Base-by-base conservation (phyloP, 1,140 invertebrate species). In the Platyscapa corneri region DNA sequence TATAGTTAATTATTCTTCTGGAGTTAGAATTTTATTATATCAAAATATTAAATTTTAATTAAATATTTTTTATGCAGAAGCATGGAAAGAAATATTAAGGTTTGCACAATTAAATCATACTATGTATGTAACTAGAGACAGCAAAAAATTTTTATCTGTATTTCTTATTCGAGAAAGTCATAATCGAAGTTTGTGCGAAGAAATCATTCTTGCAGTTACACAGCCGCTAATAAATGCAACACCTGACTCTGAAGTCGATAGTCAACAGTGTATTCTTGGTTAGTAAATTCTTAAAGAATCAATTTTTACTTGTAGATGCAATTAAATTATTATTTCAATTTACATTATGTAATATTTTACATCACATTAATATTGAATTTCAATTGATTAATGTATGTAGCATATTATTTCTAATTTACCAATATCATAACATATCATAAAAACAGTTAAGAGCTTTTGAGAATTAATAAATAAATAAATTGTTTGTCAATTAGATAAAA, bases 91-190 rank as follows among this genome's bases (percentile, higher is more conserved):
- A 76, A 91, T 95, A 8, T 90, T 96, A 5, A 92, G 93, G 70
- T 94, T 94, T 82, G 94, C 93, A 79, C 94, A 95, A 81, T 89
- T 92, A 75, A 94, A 95, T 91, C 94, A 95, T 60, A 96, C 95
- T 14, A 88, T 96, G 86, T 96, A 96, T 86, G 94, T 96, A n/a
- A 94, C 94, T 0, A 92, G 94, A 32, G 94, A 95, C 86, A 94
- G 94, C 14, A 93, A 94, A 53, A 92, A 93, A 46, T 94, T 95
- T 86, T 89, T 96, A 1, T 94, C 93, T 65, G 88, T 92, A 32
- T 90, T 95, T 83, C 86, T 95, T 10, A 91, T 93, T 85, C 90
- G 93, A 64, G 94, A 94, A 82, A 91, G 91, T 65, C 91, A 92
- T 12, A 93, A 94, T 86, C 86, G 86, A 18, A 87, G 92, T 23